Percentiles rank a stretch among this genome's conserved stretches.
These are phyloP conservation scores for Falco biarmicus DNA, from an alignment of 2,797 vertebrate species.

Conservation along the genomic window DNA sequence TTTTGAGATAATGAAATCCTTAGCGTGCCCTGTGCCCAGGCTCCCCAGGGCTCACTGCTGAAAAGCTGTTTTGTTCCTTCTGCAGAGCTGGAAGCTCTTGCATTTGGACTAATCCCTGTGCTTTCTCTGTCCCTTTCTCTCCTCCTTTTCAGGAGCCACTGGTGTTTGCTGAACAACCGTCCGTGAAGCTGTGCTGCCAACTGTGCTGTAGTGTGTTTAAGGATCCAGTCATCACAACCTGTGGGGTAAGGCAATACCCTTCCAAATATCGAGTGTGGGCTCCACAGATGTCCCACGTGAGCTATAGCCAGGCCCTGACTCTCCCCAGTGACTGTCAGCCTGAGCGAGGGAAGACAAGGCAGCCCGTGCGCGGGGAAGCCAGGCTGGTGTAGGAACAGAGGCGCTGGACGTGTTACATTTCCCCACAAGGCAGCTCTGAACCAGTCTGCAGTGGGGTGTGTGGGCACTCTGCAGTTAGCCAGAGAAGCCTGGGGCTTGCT, in stretches of 20 bases:
- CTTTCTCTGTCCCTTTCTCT: background rate
- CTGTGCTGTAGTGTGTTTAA: slow-evolving; percentile 97
- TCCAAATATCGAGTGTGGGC: background rate
- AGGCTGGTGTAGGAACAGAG: background rate
- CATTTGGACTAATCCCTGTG: background rate
- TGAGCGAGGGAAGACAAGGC: background rate
- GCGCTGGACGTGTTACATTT: background rate
- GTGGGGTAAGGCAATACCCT: slow-evolving; percentile 86
- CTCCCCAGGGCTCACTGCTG: background rate
- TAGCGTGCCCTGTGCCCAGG: background rate
- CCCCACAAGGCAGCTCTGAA: background rate
- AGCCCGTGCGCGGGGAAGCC: background rate
- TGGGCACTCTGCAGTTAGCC: background rate
- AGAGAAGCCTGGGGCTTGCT: background rate
- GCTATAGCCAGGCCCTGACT: background rate
- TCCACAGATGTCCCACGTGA: background rate
- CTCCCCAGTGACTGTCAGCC: background rate
- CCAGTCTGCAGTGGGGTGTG: background rate
- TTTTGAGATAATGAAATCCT: background rate
- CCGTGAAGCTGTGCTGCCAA: slow-evolving; percentile 97
- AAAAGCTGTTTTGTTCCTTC: background rate
- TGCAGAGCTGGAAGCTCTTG: background rate
- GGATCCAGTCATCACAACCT: slow-evolving; percentile 98
- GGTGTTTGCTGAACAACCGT: slow-evolving; percentile 97
- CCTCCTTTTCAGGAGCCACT: slow-evolving; percentile 85